Evolutionary conservation across 2,113 vertebrate genomes (phyloP), one percentile per base, ranked within the genome.

Genomic region (Empidonax alnorum): DNA sequence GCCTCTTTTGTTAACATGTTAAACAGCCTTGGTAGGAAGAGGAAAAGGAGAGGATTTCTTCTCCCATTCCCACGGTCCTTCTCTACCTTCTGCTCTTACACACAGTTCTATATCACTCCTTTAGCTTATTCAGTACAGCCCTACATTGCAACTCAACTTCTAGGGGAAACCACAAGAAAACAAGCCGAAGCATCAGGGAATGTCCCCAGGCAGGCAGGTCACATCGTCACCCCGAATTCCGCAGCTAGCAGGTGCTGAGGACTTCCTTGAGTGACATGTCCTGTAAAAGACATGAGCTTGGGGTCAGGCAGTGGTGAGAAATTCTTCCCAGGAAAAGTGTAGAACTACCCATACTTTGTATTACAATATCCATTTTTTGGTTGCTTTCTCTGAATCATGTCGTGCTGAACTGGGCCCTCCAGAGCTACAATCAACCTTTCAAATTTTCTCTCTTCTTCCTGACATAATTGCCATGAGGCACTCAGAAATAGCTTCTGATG

Each of bases 1-100:
- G 4, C 10, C 31, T 73, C 0, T 0, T 71, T 89, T 67, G 5
- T 93, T 82, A 52, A 44, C 0, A 2, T n/a, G 5, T 73, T 68
- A n/a, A 56, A 89, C 18, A 84, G 27, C 3, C 1, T 0, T 12
- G 12, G 13, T 30, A 49, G 6, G 49, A 88, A 92, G 7, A 42
- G 5, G 23, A 81, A 74, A 65, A 77, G 17, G 11, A 44, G 27
- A 66, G 4, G 24, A 42, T 68, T 47, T 65, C 44, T 75, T 71
- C 27, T 77, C 15, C 31, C 4, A 1, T 67, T 55, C 10, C 20
- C 16, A 41, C 7, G 4, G 19, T 10, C 30, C 5, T 67, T 69
- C 25, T 31, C 37, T 53, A 19, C 15, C 8, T 5, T 72, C 49
- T 27, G 3, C 55, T 91, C 14, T 53, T 44, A 17, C 10, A n/a